Evolutionary conservation across 1,140 invertebrate species (phyloP).

Genomic region (Monomorium pharaonis): DNA sequence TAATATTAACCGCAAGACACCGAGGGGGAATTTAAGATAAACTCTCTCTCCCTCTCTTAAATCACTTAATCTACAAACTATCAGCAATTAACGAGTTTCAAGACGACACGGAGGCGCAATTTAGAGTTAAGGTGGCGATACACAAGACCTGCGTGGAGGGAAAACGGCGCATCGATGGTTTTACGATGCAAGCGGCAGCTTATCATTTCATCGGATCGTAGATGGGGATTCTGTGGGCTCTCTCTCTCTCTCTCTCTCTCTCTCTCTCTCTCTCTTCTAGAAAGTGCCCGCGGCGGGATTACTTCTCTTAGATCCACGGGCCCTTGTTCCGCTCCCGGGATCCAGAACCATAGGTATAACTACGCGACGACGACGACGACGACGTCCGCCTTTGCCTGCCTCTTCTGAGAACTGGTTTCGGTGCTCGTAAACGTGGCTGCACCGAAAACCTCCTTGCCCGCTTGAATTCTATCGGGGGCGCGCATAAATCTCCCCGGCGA

Average conservation of each 20-base stretch:
- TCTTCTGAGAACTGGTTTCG: slow-evolving; percentile 54
- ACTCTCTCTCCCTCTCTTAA: slow-evolving; percentile 10
- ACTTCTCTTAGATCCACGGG: slow-evolving; percentile 50
- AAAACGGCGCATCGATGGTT: slow-evolving; percentile 49
- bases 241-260: neutral
- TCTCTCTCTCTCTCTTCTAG: neutral
- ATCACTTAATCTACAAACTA: slow-evolving; percentile 45
- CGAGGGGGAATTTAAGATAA: neutral
- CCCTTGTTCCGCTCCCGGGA: slow-evolving; percentile 25
- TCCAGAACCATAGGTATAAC: slow-evolving; percentile 36
- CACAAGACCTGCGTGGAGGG: neutral
- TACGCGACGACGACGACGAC: slow-evolving; percentile 34
- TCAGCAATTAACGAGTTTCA: slow-evolving; percentile 33
- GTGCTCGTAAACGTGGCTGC: slow-evolving; percentile 50
- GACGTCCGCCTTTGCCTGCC: neutral
- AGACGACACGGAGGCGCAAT: slow-evolving; percentile 46
- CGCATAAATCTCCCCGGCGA: slow-evolving; percentile 48
- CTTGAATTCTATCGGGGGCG: slow-evolving; percentile 52
- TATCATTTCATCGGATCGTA: slow-evolving; percentile 61
- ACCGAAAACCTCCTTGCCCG: slow-evolving; percentile 51
- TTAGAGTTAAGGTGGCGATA: slow-evolving; percentile 46
- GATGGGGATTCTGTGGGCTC: slow-evolving; percentile 32
- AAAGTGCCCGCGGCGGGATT: slow-evolving; percentile 21
- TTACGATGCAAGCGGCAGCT: slow-evolving; percentile 47
- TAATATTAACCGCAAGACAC: slow-evolving; percentile 7